Base-by-base conservation (phyloP, 2,797 vertebrate species). In the Eulemur coronatus region DNA sequence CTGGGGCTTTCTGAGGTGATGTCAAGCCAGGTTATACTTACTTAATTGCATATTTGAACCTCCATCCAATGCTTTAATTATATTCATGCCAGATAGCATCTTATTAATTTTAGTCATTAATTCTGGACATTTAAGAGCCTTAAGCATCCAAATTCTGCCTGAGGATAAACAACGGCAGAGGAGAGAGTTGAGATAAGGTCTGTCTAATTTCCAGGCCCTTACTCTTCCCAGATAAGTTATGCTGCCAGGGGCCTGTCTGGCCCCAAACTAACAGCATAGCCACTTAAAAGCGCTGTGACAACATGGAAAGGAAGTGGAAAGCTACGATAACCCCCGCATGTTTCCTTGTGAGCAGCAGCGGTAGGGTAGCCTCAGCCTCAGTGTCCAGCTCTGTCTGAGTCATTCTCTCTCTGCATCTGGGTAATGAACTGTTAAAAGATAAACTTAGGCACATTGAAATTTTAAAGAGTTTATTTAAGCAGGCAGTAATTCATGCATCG, bases 71-170 rank as follows among this genome's bases (percentile, higher is more conserved):
- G 46, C 57, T 91, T 89, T 38, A 48, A 30, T 82, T 93, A 15
- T 80, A 24, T 96, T 57, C 75, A 38, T 55, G 38, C 78, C 73
- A 76, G 46, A 41, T 33, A 92, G 35, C 38, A 72, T 85, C 75
- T 84, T 95, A 90, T 46, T 89, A 63, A 82, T 85, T 72, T 88
- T 76, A 61, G 41, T 48, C 67, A 84, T 80, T 59, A 78, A 75
- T 82, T 82, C 85, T 92, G 63, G 61, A 26, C 41, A 46, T 55
- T 73, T 10, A 28, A 92, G 48, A 61, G 38, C 14, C 41, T n/a
- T 55, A 24, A 26, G 7, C 55, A 82, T 79, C 70, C 78, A 46
- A 17, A 79, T 94, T 96, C 82, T 92, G 76, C 81, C 80, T 41
- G 26, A 4, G 2, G 65, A 38, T 48, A 87, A 79, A 76, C 57